These are phyloP conservation scores for Mechanitis messenoides DNA, from an alignment of 2,888 invertebrate species.

Conservation along the genomic window DNA sequence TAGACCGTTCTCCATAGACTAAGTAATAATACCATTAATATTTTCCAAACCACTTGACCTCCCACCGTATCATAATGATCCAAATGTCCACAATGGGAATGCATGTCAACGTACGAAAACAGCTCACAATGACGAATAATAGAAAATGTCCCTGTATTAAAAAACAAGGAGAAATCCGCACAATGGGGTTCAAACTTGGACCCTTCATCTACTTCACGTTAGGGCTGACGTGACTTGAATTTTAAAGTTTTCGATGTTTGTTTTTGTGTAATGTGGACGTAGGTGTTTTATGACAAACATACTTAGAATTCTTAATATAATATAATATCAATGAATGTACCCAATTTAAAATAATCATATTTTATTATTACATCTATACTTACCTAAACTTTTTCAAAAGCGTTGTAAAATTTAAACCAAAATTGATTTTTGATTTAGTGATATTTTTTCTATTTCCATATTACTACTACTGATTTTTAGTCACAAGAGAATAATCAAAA, in stretches of 20 bases:
- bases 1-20: not conserved
- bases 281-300: conserved; percentile 26
- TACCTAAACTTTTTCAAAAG: not conserved
- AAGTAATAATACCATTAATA: conserved; percentile 20
- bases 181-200: conserved; percentile 66
- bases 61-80: conserved; percentile 53
- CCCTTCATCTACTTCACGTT: conserved; percentile 51
- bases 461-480: too few species aligned
- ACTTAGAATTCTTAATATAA: not conserved
- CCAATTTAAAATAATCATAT: too few species aligned
- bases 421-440: too few species aligned
- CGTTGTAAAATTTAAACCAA: not conserved
- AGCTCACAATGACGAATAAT: conserved; percentile 66
- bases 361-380: not conserved
- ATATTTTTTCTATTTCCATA: too few species aligned
- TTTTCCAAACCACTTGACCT: conserved; percentile 47
- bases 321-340: not conserved
- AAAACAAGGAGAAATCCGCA: conserved; percentile 67
- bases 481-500: not conserved
- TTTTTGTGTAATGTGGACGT: conserved; percentile 32
- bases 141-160: conserved; percentile 70
- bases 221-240: conserved; percentile 69
- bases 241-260: conserved; percentile 36
- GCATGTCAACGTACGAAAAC: conserved; percentile 70
- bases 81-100: conserved; percentile 46